phyloP scores from a whole-genome alignment of 2,888 invertebrate genomes.

The Stenichneumon culpator region DNA sequence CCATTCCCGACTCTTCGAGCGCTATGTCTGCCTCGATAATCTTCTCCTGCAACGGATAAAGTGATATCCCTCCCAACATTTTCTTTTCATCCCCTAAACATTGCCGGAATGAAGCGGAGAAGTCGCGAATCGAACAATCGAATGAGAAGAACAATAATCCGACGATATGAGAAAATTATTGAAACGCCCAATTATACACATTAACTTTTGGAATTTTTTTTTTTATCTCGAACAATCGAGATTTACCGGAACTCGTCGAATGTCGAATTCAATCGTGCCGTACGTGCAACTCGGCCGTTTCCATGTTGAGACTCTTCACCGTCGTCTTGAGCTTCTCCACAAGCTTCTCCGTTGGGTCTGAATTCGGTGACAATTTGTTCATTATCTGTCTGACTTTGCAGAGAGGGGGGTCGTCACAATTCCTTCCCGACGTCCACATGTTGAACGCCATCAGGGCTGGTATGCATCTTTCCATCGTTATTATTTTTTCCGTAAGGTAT shows the following conservation, averaged over 20 bases:
- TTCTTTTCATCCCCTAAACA: conserved; percentile 1
- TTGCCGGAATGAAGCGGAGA: background rate
- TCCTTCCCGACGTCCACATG: conserved; percentile 71
- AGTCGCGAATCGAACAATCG: background rate
- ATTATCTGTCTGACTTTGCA: conserved; percentile 78
- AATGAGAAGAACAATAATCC: background rate
- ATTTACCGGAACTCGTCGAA: conserved; percentile 75
- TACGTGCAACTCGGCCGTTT: conserved; percentile 82
- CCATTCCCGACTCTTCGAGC: conserved; percentile 79
- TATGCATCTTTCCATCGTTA: conserved; percentile 80
- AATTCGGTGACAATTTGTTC: conserved; percentile 72
- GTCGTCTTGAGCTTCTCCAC: conserved; percentile 71
- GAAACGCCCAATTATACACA: background rate
- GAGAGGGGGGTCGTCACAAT: conserved; percentile 71
- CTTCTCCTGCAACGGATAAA: conserved; percentile 74
- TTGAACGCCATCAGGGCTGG: conserved; percentile 80
- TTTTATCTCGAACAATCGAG: conserved; percentile 65
- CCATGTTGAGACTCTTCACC: conserved; percentile 74
- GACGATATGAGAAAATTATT: background rate
- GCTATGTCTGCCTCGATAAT: conserved; percentile 80
- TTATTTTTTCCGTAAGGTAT: conserved; percentile 76
- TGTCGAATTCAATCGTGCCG: conserved; percentile 75
- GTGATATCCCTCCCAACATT: background rate
- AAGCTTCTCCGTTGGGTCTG: conserved; percentile 78
- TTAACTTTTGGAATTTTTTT: background rate